A percentile compares a stretch with the other conserved stretches of the same genome.
Conservation (phyloP, 2,797 vertebrate species). For the Cichlasoma orientale region DNA sequence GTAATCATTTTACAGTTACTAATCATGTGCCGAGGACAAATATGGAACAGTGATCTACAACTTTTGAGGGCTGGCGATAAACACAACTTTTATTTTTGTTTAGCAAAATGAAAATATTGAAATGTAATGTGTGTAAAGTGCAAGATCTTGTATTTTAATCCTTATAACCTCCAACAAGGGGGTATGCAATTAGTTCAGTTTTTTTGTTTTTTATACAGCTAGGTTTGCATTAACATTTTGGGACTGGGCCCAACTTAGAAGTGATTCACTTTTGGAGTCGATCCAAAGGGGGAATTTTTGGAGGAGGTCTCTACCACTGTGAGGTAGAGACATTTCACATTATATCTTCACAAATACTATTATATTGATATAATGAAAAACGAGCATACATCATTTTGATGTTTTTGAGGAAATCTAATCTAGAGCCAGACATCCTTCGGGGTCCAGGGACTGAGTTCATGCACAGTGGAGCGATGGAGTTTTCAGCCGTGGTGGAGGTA, state of each 20-base stretch:
- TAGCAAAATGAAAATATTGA: too few relatives aligned
- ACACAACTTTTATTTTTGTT: too few relatives aligned
- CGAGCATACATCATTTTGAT: neutral
- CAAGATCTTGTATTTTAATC: neutral
- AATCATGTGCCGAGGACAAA: too few relatives aligned
- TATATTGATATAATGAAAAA: neutral
- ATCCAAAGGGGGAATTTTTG: neutral
- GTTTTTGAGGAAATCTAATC: neutral
- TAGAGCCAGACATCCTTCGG: neutral
- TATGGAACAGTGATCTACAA: too few relatives aligned
- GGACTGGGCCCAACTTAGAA: neutral
- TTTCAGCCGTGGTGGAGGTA: neutral
- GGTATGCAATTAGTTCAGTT: accelerated
- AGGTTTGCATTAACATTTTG: neutral
- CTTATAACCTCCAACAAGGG: neutral
- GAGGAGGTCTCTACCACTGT: neutral
- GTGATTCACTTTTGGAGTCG: neutral
- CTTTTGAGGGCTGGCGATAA: too few relatives aligned
- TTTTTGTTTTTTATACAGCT: neutral
- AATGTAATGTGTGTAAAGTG: neutral
- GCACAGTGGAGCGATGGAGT: neutral
- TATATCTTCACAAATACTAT: neutral
- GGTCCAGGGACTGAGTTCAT: neutral
- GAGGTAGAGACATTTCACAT: neutral
- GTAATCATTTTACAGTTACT: too few relatives aligned